These are phyloP conservation scores for Ophiodon elongatus DNA, from an alignment of 2,113 vertebrate genomes.

Conservation along the genomic window DNA sequence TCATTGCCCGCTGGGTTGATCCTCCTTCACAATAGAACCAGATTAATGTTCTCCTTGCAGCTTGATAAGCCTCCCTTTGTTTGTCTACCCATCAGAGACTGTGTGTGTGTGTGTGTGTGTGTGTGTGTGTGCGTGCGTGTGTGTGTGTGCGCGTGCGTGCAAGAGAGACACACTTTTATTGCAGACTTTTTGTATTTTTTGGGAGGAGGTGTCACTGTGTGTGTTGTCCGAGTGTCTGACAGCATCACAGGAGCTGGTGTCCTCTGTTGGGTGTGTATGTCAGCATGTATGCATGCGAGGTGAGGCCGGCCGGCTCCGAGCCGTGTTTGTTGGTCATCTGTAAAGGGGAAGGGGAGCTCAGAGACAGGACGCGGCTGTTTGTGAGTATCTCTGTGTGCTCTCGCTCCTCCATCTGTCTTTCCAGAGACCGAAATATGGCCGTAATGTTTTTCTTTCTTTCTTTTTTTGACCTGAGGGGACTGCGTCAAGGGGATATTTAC, in stretches of 20 bases:
- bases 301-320: slow-evolving; percentile 27
- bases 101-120: background rate
- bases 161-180: slow-evolving; percentile 15
- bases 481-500: background rate
- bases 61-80: slow-evolving; percentile 72
- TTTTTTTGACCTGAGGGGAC: slow-evolving; percentile 19
- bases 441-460: slow-evolving; percentile 1
- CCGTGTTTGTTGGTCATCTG: slow-evolving; percentile 54
- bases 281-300: slow-evolving; percentile 29
- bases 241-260: background rate
- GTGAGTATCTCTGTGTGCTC: slow-evolving; percentile 69
- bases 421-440: slow-evolving; percentile 11
- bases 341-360: slow-evolving; percentile 46
- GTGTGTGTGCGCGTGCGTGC: background rate
- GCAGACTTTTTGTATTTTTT: slow-evolving; percentile 22
- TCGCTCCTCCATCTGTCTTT: no score
- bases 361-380: slow-evolving; percentile 38
- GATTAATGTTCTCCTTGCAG: slow-evolving; percentile 75
- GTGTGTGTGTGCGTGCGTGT: background rate
- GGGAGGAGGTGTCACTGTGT: slow-evolving; percentile 1
- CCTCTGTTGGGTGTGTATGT: slow-evolving; percentile 19
- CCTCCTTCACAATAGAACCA: slow-evolving; percentile 63
- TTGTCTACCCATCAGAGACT: slow-evolving; percentile 49
- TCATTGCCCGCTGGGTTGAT: slow-evolving; percentile 52
- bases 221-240: slow-evolving; percentile 16